These are phyloP conservation scores for Hemicordylus capensis DNA, from an alignment of 2,113 vertebrate species.

Conservation along the genomic window DNA sequence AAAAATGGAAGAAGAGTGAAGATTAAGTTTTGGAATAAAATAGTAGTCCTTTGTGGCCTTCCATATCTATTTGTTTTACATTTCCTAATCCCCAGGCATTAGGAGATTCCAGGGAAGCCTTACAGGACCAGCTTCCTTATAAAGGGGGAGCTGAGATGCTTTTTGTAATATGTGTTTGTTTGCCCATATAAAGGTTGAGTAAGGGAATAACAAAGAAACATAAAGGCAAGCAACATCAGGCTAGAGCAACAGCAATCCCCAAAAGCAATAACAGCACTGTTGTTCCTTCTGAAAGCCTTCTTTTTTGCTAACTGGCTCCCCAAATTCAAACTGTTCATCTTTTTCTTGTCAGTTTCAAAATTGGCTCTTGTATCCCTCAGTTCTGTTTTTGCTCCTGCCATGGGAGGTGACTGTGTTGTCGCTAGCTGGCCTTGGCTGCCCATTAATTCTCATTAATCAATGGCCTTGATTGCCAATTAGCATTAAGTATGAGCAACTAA, in stretches of 20 bases:
- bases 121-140: not conserved
- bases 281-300: not conserved
- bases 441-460: not conserved
- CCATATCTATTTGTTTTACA: not conserved
- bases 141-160: not conserved
- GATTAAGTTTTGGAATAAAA: not conserved
- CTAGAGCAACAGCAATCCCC: not conserved
- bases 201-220: not conserved
- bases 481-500: not conserved
- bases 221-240: not conserved
- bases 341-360: not conserved
- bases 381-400: not conserved
- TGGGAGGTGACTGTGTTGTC: not conserved
- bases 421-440: not conserved
- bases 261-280: not conserved
- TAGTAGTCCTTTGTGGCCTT: not conserved
- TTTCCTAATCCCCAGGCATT: not conserved
- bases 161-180: too few relatives aligned
- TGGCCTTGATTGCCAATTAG: too few relatives aligned
- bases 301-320: not conserved
- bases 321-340: not conserved
- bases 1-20: not conserved
- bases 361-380: not conserved
- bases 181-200: not conserved
- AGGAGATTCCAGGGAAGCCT: not conserved